Evolutionary conservation across 1,140 invertebrate species (phyloP).

Genomic region (Drosophila nebulosa): DNA sequence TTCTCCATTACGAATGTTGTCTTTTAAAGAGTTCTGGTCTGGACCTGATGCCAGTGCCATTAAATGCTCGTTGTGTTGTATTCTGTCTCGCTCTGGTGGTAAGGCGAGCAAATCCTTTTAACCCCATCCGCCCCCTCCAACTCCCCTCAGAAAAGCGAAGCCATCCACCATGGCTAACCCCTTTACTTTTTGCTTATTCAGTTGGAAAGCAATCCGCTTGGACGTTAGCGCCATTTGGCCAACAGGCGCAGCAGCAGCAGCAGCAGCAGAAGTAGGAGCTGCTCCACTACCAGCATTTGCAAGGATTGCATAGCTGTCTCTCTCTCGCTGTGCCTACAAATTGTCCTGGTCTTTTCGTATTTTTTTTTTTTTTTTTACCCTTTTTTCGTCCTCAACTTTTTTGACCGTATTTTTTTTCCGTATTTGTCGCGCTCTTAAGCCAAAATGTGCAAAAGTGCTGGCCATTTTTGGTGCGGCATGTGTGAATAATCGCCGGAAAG

Average conservation of each 20-base stretch:
- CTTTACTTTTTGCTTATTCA: constrained; percentile 66
- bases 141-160: background rate
- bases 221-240: constrained; percentile 34
- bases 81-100: constrained; percentile 13
- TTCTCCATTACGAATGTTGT: background rate
- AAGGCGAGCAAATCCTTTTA: constrained; percentile 40
- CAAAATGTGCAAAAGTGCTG: constrained; percentile 65
- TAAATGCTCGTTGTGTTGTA: constrained; percentile 67
- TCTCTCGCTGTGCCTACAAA: constrained; percentile 47
- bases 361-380: constrained; percentile 5
- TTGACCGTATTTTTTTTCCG: background rate
- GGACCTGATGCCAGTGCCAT: constrained; percentile 51
- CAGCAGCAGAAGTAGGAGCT: background rate
- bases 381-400: constrained; percentile 1
- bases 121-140: background rate
- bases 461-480: constrained; percentile 69
- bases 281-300: constrained; percentile 13
- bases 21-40: background rate
- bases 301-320: constrained; percentile 30
- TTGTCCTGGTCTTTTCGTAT: constrained; percentile 29
- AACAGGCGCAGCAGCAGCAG: background rate
- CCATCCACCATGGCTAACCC: constrained; percentile 12
- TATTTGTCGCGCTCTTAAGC: constrained; percentile 49
- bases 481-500: constrained; percentile 77
- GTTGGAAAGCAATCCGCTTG: constrained; percentile 57